Evolutionary conservation across 2,797 vertebrate genomes (phyloP).

Genomic region (Glyptemys insculpta): DNA sequence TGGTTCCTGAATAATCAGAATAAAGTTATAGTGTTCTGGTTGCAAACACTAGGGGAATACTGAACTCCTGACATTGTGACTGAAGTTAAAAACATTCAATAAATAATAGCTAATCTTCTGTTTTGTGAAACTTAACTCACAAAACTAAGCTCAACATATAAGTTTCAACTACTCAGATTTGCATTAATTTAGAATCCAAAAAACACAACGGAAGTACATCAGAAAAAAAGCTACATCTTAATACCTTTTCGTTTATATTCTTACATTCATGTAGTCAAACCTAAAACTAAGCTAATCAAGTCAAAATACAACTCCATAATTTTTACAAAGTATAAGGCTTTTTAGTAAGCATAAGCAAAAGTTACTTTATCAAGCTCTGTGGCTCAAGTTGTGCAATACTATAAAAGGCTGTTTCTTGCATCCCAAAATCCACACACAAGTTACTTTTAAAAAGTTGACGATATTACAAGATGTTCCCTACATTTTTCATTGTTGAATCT

Average conservation of each 20-base stretch:
- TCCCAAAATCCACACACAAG: constrained; percentile 56
- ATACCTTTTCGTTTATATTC: not conserved
- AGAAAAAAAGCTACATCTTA: not conserved
- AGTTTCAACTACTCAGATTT: not conserved
- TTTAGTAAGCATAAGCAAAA: constrained; percentile 46
- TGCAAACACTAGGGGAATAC: constrained; percentile 61
- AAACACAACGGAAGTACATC: not conserved
- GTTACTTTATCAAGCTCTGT: constrained; percentile 58
- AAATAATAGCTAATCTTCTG: constrained; percentile 28
- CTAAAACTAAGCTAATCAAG: constrained; percentile 50
- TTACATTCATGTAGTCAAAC: constrained; percentile 18
- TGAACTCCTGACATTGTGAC: constrained; percentile 60
- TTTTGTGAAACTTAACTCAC: constrained; percentile 1
- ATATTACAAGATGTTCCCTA: constrained; percentile 70
- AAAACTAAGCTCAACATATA: not conserved
- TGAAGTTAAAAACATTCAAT: constrained; percentile 28
- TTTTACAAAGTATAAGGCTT: constrained; percentile 65
- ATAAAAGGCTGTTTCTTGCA: constrained; percentile 66
- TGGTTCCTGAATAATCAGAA: constrained; percentile 51
- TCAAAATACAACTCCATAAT: constrained; percentile 58
- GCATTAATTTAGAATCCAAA: constrained; percentile 11
- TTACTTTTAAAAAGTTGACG: constrained; percentile 70
- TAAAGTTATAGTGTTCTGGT: constrained; percentile 60
- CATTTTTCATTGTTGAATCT: not conserved
- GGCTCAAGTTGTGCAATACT: constrained; percentile 64